phyloP scores from a whole-genome alignment of 2,113 vertebrate genomes.

The Ciconia maguari region DNA sequence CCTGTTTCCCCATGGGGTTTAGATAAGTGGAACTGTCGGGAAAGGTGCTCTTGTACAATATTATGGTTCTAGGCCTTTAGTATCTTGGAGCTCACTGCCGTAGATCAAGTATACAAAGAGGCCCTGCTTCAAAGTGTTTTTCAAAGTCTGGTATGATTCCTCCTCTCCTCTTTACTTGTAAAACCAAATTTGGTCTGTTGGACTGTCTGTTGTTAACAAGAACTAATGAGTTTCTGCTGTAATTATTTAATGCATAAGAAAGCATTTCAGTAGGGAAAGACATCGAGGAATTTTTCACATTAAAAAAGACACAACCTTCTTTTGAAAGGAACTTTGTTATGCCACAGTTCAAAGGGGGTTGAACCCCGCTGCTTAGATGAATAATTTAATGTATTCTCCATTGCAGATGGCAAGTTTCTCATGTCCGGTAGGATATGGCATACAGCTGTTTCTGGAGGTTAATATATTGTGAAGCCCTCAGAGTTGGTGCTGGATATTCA shows the following conservation, averaged over 20 bases:
- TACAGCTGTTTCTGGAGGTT: not conserved
- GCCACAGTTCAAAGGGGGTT: not conserved
- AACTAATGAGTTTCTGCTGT: not conserved
- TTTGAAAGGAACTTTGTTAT: not conserved
- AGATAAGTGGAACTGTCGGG: not conserved
- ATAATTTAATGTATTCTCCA: not conserved
- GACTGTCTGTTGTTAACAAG: not conserved
- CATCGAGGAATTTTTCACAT: not conserved
- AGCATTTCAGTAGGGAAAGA: not conserved
- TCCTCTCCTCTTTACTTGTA: not conserved
- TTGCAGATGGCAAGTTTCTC: not conserved
- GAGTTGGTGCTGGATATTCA: not conserved
- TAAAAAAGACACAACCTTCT: not conserved
- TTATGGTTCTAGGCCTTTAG: not conserved
- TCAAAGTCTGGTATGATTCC: not conserved
- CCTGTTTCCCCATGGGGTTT: not conserved
- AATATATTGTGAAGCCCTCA: not conserved
- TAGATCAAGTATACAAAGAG: not conserved
- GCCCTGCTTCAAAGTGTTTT: not conserved
- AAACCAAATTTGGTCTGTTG: conserved; percentile 5
- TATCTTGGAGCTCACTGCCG: not conserved
- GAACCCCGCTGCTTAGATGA: not conserved
- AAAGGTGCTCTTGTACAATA: not conserved
- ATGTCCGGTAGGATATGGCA: not conserved
- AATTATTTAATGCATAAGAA: not conserved